These are phyloP conservation scores for Ametastegia equiseti DNA, from an alignment of 2,888 invertebrate species.

Conservation along the genomic window DNA sequence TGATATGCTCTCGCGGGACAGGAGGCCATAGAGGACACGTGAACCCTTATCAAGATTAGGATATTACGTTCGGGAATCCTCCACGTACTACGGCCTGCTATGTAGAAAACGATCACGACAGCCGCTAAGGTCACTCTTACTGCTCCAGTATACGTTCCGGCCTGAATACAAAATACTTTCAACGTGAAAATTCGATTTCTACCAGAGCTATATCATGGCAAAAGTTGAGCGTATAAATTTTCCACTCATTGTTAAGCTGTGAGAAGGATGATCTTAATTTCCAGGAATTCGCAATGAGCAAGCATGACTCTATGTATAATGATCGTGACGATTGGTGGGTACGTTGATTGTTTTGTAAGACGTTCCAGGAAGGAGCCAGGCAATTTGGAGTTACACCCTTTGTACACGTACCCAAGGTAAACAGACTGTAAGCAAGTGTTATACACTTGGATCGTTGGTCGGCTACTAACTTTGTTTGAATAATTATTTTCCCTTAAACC, in stretches of 20 bases:
- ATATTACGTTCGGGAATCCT: constrained; percentile 33
- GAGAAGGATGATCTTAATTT: background rate
- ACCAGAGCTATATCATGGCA: background rate
- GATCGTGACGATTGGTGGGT: no score
- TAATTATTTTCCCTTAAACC: constrained; percentile 43
- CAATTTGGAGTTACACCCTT: background rate
- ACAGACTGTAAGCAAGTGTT: constrained; percentile 13
- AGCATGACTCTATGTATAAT: no score
- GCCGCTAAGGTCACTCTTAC: constrained; percentile 23
- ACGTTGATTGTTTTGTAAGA: background rate
- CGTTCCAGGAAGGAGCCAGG: background rate
- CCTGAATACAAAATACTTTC: constrained; percentile 16
- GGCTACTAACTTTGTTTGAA: constrained; percentile 44
- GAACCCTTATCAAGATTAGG: constrained; percentile 47
- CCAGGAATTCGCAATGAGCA: background rate
- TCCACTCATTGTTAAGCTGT: no score
- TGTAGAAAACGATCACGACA: constrained; percentile 6
- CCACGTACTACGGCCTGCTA: constrained; percentile 30
- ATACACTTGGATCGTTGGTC: constrained; percentile 4
- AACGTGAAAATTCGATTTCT: background rate
- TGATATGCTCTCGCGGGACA: constrained; percentile 34
- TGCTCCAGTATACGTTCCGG: background rate
- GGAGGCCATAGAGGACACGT: constrained; percentile 24
- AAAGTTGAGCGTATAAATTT: no score
- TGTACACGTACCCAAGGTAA: background rate